Evolutionary conservation across 1,140 invertebrate genomes (phyloP).

Genomic region (Solenopsis invicta): DNA sequence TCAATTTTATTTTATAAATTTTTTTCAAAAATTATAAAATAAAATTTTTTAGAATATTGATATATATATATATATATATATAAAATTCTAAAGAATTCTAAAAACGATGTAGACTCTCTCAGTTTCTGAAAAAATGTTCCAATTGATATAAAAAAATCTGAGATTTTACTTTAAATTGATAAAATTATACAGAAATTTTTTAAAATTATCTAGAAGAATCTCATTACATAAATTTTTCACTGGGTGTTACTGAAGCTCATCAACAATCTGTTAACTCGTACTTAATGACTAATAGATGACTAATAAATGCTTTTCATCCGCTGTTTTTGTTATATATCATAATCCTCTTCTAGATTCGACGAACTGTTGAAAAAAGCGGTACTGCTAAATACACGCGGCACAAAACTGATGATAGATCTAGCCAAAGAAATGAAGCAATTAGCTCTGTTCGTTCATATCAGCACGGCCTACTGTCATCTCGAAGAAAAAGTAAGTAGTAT

Average conservation of each 20-base stretch:
- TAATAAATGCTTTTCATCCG: too few species aligned
- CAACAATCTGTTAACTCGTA: neutral
- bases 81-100: neutral
- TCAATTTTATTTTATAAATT: neutral
- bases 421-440: slow-evolving; percentile 92
- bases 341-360: slow-evolving; percentile 88
- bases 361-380: slow-evolving; percentile 92
- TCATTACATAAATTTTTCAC: too few species aligned
- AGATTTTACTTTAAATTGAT: too few species aligned
- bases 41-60: neutral
- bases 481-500: slow-evolving; percentile 84
- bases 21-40: neutral
- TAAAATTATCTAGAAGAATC: too few species aligned
- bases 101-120: neutral
- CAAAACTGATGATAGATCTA: slow-evolving; percentile 91
- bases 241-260: too few species aligned
- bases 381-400: slow-evolving; percentile 92
- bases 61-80: too few species aligned
- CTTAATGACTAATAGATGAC: too few species aligned
- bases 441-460: slow-evolving; percentile 88
- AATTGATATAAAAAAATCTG: neutral
- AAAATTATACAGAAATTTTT: too few species aligned
- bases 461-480: slow-evolving; percentile 90
- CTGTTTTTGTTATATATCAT: neutral
- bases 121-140: neutral